A percentile compares a stretch with the other conserved stretches of the same genome.
Evolutionary conservation across 2,113 vertebrate species (phyloP).

Genomic region (Semnornis frantzii): DNA sequence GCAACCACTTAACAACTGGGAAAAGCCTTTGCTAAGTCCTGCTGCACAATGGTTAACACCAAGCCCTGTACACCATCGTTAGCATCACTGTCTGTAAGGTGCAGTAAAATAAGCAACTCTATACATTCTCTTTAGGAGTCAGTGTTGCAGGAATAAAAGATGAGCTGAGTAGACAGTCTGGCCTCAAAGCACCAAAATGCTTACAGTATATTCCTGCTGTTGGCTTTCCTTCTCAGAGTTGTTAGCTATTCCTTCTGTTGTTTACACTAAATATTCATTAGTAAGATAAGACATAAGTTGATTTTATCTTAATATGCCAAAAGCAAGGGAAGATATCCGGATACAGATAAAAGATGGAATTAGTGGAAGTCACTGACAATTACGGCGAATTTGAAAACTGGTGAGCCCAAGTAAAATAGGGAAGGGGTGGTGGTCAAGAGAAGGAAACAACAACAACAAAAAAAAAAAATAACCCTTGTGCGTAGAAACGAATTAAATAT

Average conservation of each 20-base stretch:
- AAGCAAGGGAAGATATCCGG: slow-evolving; percentile 7
- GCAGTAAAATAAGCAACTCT: background rate
- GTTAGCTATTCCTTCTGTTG: slow-evolving; percentile 66
- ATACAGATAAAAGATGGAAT: background rate
- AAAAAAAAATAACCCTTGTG: background rate
- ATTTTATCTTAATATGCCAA: slow-evolving; percentile 42
- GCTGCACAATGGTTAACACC: background rate
- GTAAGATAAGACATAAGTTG: slow-evolving; percentile 34
- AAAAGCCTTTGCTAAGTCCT: background rate
- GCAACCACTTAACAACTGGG: background rate
- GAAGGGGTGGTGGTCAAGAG: background rate
- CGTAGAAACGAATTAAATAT: background rate
- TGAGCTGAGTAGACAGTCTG: background rate
- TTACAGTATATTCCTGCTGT: background rate
- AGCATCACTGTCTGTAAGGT: background rate
- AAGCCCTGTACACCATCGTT: background rate
- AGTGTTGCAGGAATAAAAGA: background rate
- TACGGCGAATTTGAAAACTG: background rate
- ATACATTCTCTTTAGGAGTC: background rate
- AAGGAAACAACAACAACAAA: background rate
- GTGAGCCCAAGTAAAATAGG: background rate
- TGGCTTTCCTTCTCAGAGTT: slow-evolving; percentile 13
- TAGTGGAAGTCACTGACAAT: accelerated
- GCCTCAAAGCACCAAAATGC: slow-evolving; percentile 38
- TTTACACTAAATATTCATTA: slow-evolving; percentile 66